These are phyloP conservation scores for Cinclus cinclus DNA, from an alignment of 2,113 vertebrate species.

Conservation along the genomic window DNA sequence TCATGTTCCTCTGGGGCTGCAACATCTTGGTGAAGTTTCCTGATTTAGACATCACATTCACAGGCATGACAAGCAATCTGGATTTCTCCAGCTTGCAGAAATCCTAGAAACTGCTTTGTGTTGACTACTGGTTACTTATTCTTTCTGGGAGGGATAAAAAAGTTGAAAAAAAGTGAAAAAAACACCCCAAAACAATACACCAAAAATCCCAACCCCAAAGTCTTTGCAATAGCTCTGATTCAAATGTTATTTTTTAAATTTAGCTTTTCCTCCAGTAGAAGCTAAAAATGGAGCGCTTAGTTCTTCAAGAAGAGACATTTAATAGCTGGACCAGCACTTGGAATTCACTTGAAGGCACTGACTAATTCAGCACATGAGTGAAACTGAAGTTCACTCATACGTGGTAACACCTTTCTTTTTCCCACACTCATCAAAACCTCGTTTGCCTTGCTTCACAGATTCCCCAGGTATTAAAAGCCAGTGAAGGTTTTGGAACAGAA, in stretches of 20 bases:
- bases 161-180: no score
- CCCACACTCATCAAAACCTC: conserved; percentile 57
- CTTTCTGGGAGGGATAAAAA: neutral
- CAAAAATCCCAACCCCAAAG: neutral
- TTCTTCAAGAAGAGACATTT: neutral
- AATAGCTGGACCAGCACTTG: conserved; percentile 5
- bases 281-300: neutral
- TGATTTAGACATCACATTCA: neutral
- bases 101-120: neutral
- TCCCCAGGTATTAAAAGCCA: conserved; percentile 17
- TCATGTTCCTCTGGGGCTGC: neutral
- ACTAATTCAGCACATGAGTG: conserved; percentile 46
- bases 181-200: neutral
- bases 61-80: rapidly evolving
- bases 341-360: conserved; percentile 55
- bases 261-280: neutral
- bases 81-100: neutral
- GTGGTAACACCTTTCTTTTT: conserved; percentile 44
- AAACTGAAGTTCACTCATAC: conserved; percentile 50
- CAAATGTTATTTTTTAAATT: neutral
- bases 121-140: neutral
- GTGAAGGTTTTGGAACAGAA: neutral
- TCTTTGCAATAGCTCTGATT: neutral
- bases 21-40: neutral
- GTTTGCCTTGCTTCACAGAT: conserved; percentile 38